Evolutionary conservation across 2,888 invertebrate genomes (phyloP).

Genomic region (Torymus tubicola): DNA sequence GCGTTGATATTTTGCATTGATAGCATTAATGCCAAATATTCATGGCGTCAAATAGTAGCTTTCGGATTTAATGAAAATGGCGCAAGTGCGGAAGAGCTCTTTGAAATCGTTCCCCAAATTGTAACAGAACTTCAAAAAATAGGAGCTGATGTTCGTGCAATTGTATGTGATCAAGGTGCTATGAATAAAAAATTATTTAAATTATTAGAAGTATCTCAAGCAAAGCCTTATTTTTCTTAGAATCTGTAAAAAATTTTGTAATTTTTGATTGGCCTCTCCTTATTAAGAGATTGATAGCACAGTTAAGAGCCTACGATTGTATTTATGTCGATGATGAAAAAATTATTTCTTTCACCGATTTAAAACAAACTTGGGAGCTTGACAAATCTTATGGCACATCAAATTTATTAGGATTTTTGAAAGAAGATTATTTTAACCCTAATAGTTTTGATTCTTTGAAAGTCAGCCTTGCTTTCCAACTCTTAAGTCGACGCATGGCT

Average conservation of each 20-base stretch:
- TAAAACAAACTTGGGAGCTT: no score
- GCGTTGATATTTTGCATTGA: slow-evolving; percentile 52
- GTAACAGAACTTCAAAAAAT: not conserved
- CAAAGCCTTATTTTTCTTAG: not conserved
- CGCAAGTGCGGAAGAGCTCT: slow-evolving; percentile 12
- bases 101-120: not conserved
- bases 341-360: no score
- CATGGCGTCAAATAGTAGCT: slow-evolving; percentile 53
- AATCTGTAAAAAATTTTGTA: not conserved
- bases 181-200: slow-evolving; percentile 31
- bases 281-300: not conserved
- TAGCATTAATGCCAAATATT: slow-evolving; percentile 51
- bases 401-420: no score
- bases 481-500: no score
- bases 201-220: not conserved
- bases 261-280: slow-evolving; percentile 20
- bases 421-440: no score
- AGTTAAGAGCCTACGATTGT: no score
- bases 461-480: no score
- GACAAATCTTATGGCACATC: no score
- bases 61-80: slow-evolving; percentile 37
- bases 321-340: no score
- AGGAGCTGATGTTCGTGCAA: not conserved
- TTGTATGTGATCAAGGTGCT: slow-evolving; percentile 25
- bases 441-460: no score